Evolutionary conservation across 2,888 invertebrate genomes (phyloP).

Genomic region (Allophyes oxyacanthae): DNA sequence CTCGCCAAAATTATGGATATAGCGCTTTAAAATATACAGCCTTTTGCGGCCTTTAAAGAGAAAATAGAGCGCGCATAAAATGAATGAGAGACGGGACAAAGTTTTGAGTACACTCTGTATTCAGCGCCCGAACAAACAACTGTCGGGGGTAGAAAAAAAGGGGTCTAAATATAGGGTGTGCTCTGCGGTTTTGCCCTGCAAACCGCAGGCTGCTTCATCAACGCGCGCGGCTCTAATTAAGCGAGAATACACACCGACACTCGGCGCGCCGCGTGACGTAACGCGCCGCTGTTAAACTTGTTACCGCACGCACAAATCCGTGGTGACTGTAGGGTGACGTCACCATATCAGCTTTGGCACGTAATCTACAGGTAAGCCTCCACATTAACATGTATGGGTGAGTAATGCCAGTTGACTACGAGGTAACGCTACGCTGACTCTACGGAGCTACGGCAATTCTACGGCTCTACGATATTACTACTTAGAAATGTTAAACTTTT

Average conservation of each 20-base stretch:
- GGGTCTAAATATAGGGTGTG: neutral
- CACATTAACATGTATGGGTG: neutral
- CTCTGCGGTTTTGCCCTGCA: neutral
- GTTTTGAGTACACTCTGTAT: constrained; percentile 7
- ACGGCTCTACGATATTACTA: constrained; percentile 1
- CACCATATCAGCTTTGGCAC: neutral
- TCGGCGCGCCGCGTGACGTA: neutral
- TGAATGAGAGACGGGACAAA: constrained; percentile 1
- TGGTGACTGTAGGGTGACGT: neutral
- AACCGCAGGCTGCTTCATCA: constrained; percentile 6
- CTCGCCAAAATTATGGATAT: constrained; percentile 18
- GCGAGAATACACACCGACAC: neutral
- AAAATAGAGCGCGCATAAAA: constrained; percentile 11
- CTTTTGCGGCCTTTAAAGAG: constrained; percentile 8
- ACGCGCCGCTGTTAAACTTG: neutral
- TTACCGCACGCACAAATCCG: neutral
- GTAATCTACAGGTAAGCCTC: neutral
- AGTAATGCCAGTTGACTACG: neutral
- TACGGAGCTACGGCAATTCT: neutral
- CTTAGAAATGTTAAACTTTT: too few species aligned
- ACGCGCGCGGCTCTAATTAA: constrained; percentile 3
- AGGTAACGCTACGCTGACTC: neutral
- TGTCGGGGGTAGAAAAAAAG: constrained; percentile 10
- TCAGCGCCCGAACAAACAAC: constrained; percentile 7
- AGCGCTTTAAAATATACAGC: constrained; percentile 15